Evolutionary conservation across 2,888 invertebrate species (phyloP).

Genomic region (Torymus auratus): DNA sequence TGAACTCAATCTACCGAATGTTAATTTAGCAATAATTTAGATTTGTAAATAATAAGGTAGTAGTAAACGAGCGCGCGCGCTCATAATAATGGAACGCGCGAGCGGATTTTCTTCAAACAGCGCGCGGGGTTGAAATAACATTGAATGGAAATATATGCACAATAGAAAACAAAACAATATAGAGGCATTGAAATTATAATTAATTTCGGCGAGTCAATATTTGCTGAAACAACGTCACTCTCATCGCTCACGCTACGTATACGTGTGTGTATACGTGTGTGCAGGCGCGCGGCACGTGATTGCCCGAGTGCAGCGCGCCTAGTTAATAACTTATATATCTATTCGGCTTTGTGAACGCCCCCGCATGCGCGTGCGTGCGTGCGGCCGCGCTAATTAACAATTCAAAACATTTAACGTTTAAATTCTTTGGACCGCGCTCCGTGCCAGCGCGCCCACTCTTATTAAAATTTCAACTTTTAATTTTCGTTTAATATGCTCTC

Average conservation of each 20-base stretch:
- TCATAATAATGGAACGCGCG: background rate
- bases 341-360: background rate
- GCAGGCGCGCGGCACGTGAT: no score
- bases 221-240: conserved; percentile 23
- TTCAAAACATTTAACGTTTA: conserved; percentile 7
- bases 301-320: no score
- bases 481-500: no score
- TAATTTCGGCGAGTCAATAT: conserved; percentile 36
- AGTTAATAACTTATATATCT: conserved; percentile 22
- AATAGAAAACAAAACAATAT: conserved; percentile 28
- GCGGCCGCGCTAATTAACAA: conserved; percentile 12
- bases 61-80: background rate
- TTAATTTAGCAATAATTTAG: no score
- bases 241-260: background rate
- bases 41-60: background rate
- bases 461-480: no score
- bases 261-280: no score
- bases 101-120: conserved; percentile 1
- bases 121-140: conserved; percentile 7
- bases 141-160: conserved; percentile 11
- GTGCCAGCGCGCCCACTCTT: no score
- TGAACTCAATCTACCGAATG: no score
- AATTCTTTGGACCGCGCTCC: background rate
- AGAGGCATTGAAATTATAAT: conserved; percentile 19
- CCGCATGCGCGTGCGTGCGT: background rate